Base-by-base conservation (phyloP, 2,113 vertebrate genomes). In the Mesoclemmys tuberculata region DNA sequence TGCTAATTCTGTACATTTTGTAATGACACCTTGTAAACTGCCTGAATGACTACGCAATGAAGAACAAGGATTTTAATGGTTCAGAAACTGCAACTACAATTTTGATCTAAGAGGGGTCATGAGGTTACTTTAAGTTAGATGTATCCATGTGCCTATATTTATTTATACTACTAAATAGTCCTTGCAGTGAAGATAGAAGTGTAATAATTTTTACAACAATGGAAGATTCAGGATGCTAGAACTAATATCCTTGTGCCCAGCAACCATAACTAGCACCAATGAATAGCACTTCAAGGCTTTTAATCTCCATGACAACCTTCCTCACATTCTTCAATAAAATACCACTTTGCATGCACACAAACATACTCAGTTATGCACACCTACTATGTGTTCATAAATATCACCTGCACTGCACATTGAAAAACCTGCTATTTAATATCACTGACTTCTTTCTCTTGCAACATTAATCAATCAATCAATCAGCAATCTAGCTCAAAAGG, bases 271-370 rank as follows among this genome's bases (percentile, higher is more conserved):
- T 95, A 97, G 96, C 94, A 98, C 95, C 93, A 95, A 93, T 85
- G 96, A 98, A 98, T 86, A 97, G 95, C 95, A 97, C 98, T 98
- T 98, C 96, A 94, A 97, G 96, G 98, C 98, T 98, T 98, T 98
- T 98, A 98, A 98, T 98, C 98, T 98, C 98, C 98, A 98, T 98
- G 98, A 98, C 98, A 98, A 98, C 98, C 96, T 94, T 97, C 97
- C 94, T 98, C 95, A 84, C 54, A 83, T 97, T 97, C 96, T 98
- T 98, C 97, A 98, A 98, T 98, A 98, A 98, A 98, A 98, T 96
- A 96, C 90, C 97, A 97, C 91, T 98, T 98, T 93, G 94, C 96
- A 97, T 97, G 97, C 97, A 97, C 91, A 97, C 93, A 98, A 97
- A 98, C 94, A 96, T 97, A 97, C 89, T 98, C 95, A 87, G 96